Evolutionary conservation across 2,797 vertebrate genomes (phyloP).

Genomic region (Diplodus puntazzo): DNA sequence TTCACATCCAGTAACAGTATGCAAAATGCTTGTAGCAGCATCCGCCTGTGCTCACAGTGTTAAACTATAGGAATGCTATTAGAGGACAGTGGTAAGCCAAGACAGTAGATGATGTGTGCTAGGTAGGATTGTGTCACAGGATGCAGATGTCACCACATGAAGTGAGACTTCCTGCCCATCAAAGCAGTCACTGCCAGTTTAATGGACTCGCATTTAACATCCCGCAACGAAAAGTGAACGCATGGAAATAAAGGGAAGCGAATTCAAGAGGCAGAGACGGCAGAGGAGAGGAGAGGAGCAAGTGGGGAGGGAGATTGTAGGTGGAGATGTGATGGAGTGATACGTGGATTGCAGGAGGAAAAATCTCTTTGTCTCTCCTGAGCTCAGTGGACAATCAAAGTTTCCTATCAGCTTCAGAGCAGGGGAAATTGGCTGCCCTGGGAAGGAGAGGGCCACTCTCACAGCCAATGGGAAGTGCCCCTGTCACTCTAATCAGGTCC

Average conservation of each 20-base stretch:
- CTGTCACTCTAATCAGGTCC: slow-evolving; percentile 84
- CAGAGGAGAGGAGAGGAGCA: slow-evolving; percentile 57
- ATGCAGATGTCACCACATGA: slow-evolving; percentile 80
- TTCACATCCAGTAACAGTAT: slow-evolving; percentile 46
- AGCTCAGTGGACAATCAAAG: slow-evolving; percentile 85
- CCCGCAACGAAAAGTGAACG: slow-evolving; percentile 69
- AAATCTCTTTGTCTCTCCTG: slow-evolving; percentile 84
- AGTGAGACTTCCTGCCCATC: slow-evolving; percentile 83
- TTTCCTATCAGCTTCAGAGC: slow-evolving; percentile 88
- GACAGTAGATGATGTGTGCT: slow-evolving; percentile 56
- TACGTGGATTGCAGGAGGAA: slow-evolving; percentile 82
- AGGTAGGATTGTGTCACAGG: slow-evolving; percentile 76
- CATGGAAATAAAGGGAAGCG: slow-evolving; percentile 56
- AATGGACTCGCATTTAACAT: slow-evolving; percentile 75
- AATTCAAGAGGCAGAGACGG: slow-evolving; percentile 53
- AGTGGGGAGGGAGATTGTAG: slow-evolving; percentile 61
- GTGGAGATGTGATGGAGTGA: slow-evolving; percentile 78
- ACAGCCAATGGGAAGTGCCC: slow-evolving; percentile 89
- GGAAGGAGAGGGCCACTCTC: slow-evolving; percentile 86
- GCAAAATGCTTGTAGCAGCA: slow-evolving; percentile 27
- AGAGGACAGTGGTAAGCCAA: slow-evolving; percentile 65
- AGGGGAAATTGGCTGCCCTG: slow-evolving; percentile 87
- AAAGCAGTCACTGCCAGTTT: slow-evolving; percentile 75
- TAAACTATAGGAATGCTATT: slow-evolving; percentile 45
- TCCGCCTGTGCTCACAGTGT: slow-evolving; percentile 15